A percentile compares a stretch with the other conserved stretches of the same genome.
Conservation (phyloP, 2,113 vertebrate species). For the Poeciliopsis prolifica region DNA sequence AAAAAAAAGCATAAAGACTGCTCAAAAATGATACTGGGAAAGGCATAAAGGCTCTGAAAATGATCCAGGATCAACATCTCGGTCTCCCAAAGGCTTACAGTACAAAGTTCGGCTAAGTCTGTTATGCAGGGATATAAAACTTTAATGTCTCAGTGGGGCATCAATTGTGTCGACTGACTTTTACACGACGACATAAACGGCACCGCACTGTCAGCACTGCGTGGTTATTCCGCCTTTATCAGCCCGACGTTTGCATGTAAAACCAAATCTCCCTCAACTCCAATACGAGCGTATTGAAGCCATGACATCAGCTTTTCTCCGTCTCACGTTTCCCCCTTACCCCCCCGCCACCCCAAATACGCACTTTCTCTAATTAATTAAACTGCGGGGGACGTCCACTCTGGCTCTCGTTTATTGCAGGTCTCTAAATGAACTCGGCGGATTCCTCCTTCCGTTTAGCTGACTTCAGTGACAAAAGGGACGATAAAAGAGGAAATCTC, state of each 20-base stretch:
- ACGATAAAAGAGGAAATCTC: conserved; percentile 57
- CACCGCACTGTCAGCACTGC: background rate
- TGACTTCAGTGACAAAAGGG: conserved; percentile 61
- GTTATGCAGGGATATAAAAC: conserved; percentile 25
- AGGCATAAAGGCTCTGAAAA: background rate
- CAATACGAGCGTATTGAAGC: conserved; percentile 10
- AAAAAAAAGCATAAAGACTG: background rate
- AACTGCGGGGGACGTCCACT: conserved; percentile 53
- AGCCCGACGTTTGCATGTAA: conserved; percentile 33
- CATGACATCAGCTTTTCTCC: conserved; percentile 42
- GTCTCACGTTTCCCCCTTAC: background rate
- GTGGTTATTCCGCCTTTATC: conserved; percentile 23
- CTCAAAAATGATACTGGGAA: background rate
- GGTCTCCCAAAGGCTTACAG: background rate
- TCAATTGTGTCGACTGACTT: conserved; percentile 32
- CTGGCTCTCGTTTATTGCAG: conserved; percentile 59
- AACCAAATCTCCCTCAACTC: conserved; percentile 15
- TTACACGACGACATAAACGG: conserved; percentile 13
- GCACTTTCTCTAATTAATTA: conserved; percentile 70
- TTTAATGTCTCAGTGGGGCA: conserved; percentile 17
- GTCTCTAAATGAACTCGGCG: conserved; percentile 71
- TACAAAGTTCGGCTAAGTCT: conserved; percentile 11
- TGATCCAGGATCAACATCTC: conserved; percentile 5
- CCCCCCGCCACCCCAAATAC: background rate
- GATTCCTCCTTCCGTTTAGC: conserved; percentile 63